Conservation (phyloP, 2,888 invertebrate genomes). For the Neoascia interrupta region DNA sequence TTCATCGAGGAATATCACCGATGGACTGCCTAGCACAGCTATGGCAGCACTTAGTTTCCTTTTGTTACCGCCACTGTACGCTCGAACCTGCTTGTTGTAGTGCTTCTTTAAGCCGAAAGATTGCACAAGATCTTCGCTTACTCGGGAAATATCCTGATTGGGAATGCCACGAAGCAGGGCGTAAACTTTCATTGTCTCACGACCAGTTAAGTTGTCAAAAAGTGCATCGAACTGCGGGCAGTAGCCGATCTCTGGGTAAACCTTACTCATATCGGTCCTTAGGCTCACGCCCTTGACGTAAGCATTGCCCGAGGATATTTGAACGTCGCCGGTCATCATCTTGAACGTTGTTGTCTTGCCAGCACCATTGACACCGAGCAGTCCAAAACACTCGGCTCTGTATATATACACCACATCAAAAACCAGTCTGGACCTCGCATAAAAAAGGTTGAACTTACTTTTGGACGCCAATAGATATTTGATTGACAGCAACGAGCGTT, state of each 20-base stretch:
- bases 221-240: slow-evolving; percentile 89
- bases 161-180: slow-evolving; percentile 83
- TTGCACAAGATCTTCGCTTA: slow-evolving; percentile 78
- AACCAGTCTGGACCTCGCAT: not conserved
- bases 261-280: slow-evolving; percentile 81
- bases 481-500: slow-evolving; percentile 88
- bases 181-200: slow-evolving; percentile 85
- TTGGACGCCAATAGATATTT: slow-evolving; percentile 82
- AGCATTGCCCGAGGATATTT: slow-evolving; percentile 85
- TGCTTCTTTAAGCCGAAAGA: slow-evolving; percentile 83
- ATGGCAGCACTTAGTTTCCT: slow-evolving; percentile 87
- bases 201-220: slow-evolving; percentile 86
- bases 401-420: not conserved
- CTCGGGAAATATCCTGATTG: slow-evolving; percentile 74
- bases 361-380: slow-evolving; percentile 92
- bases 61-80: slow-evolving; percentile 87
- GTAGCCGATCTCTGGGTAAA: slow-evolving; percentile 84
- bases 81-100: slow-evolving; percentile 82
- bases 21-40: slow-evolving; percentile 85
- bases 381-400: slow-evolving; percentile 82
- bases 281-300: slow-evolving; percentile 83
- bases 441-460: slow-evolving; percentile 73
- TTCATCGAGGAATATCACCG: slow-evolving; percentile 86
- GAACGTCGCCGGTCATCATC: slow-evolving; percentile 92
- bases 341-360: slow-evolving; percentile 94